Base-by-base conservation (phyloP, 2,113 vertebrate genomes). In the Rhinogobius similis region DNA sequence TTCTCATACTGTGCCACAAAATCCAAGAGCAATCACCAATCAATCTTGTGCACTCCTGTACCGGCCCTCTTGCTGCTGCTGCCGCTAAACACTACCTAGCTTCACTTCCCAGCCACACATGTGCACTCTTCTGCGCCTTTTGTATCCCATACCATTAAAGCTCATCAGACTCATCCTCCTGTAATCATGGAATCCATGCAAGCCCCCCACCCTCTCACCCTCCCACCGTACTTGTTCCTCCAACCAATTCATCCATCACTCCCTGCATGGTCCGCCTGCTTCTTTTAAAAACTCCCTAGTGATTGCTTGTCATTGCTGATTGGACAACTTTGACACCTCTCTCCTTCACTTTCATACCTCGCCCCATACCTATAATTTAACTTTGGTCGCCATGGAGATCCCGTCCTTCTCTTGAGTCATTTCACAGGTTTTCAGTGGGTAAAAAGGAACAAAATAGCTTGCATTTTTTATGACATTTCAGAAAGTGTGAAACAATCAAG, bases 21-120 rank as follows among this genome's bases (percentile, higher is more conserved):
- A 80, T 84, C 78, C 67, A 76, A 87, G 77, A 64, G 77, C 88
- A 87, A 90, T 90, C 87, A 82, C 88, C 86, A 85, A 91, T 91
- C 90, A 88, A 89, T 89, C 85, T 82, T 75, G 67, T 77, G 73
- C 73, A 68, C 78, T 88, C 76, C 71, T 29, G 26, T 29, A 62
- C 79, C 53, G 44, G 63, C 67, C 64, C 79, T 72, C 52, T 65
- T 55, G 72, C 62, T 67, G 65, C 75, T 26, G 21, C 53, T 41
- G 32, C 32, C 5, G 70, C 78, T 82, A 84, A 84, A 79, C 67
- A 82, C 71, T 70, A 75, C 52, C 56, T 70, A 65, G 76, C 76
- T 75, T 62, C 70, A 46, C 43, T 86, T 79, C 82, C 50, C 38
- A 81, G 75, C 20, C 64, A 29, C 69, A 62, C 36, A 32, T 58